phyloP scores from a whole-genome alignment of 2,888 invertebrate genomes.

The Argyresthia albistria region DNA sequence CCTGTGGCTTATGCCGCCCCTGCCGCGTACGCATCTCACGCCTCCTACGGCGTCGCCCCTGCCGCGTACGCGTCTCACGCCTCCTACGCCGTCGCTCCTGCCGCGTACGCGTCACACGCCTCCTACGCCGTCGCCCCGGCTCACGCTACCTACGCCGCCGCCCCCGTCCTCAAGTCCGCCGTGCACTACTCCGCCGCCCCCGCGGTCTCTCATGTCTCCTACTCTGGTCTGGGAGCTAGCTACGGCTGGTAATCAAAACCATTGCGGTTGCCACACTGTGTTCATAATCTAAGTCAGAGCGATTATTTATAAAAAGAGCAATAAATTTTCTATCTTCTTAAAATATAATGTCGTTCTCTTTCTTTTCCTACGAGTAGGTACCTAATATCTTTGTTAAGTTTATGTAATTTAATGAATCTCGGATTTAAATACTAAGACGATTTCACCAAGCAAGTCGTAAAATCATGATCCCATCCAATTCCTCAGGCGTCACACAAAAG shows the following conservation, averaged over 20 bases:
- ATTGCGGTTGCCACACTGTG: neutral
- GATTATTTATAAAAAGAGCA: conserved; percentile 1
- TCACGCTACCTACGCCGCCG: conserved; percentile 16
- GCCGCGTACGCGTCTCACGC: conserved; percentile 25
- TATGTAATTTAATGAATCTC: neutral
- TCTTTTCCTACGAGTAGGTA: too few relatives aligned
- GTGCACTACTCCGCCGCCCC: conserved; percentile 42
- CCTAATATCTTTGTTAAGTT: neutral
- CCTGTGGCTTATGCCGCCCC: conserved; percentile 26
- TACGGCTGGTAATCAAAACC: conserved; percentile 50
- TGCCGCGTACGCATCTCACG: conserved; percentile 9
- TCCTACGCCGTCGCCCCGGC: conserved; percentile 58
- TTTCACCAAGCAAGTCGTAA: too few relatives aligned
- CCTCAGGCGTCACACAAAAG: too few relatives aligned
- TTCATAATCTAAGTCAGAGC: neutral
- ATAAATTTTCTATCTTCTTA: neutral
- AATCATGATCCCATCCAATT: too few relatives aligned
- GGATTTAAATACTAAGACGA: too few relatives aligned
- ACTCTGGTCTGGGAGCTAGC: conserved; percentile 64
- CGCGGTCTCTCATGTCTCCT: conserved; percentile 65
- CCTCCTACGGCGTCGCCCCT: conserved; percentile 25
- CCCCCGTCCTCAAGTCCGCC: neutral
- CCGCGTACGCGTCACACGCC: conserved; percentile 23
- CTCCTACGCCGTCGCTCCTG: conserved; percentile 32
- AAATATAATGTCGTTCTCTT: too few relatives aligned